phyloP scores from a whole-genome alignment of 1,140 invertebrate species.

The Drosophila aff. region DNA sequence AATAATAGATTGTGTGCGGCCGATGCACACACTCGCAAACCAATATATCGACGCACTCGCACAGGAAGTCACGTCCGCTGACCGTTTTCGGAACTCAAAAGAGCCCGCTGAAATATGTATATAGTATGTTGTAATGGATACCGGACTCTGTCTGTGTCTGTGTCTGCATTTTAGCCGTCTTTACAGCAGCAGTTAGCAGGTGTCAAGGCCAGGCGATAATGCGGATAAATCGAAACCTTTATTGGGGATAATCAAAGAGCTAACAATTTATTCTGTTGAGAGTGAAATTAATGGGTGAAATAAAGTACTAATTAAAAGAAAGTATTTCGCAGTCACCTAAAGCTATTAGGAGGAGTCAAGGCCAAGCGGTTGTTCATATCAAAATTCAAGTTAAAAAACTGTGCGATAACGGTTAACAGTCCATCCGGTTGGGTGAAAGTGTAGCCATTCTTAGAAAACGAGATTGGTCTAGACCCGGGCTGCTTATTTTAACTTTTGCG shows the following conservation, averaged over 20 bases:
- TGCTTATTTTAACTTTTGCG: background rate
- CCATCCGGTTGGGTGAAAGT: constrained; percentile 20
- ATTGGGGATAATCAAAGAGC: constrained; percentile 3
- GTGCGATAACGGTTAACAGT: constrained; percentile 5
- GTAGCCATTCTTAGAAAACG: constrained; percentile 1
- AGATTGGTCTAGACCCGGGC: constrained; percentile 5
- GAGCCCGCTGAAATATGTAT: constrained; percentile 49
- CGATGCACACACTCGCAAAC: constrained; percentile 6
- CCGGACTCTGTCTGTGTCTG: background rate
- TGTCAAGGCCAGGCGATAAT: constrained; percentile 59
- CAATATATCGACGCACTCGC: constrained; percentile 53
- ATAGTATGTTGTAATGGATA: constrained; percentile 45
- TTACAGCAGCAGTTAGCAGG: constrained; percentile 35
- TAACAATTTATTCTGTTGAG: background rate
- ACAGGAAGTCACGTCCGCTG: constrained; percentile 77
- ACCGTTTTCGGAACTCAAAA: constrained; percentile 68
- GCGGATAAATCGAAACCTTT: constrained; percentile 10
- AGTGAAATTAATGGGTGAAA: constrained; percentile 6
- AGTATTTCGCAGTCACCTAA: constrained; percentile 2
- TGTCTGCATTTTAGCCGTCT: constrained; percentile 2
- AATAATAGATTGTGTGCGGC: constrained; percentile 50
- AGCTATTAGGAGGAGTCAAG: constrained; percentile 4
- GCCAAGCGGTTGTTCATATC: constrained; percentile 10
- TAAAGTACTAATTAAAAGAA: constrained; percentile 13
- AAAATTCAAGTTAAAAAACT: constrained; percentile 14